Base-by-base conservation (phyloP, 1,140 invertebrate species). In the Drosophila ogumai region DNA sequence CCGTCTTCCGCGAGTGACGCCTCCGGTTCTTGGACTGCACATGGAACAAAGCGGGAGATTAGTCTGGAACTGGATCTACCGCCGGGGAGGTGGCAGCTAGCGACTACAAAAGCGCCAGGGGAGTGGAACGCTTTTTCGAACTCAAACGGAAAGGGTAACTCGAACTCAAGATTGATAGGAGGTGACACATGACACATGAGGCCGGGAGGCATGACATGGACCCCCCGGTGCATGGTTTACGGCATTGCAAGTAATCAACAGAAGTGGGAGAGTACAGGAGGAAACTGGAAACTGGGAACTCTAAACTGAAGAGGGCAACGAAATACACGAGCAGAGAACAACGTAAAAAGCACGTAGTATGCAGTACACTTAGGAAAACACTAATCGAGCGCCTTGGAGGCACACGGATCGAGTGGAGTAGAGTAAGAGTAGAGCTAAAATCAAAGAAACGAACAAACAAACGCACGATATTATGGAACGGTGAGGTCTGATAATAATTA, bases 391-490 rank as follows among this genome's bases (percentile, higher is more conserved):
- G 28, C 44, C 36, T 25, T n/a, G 41, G 12, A 46, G 32, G 40
- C 46, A 36, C 40, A 43, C 36, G 54, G 34, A 61, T 25, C 44
- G 22, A 65, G 54, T 32, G 43, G 56, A 40, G 68, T 34, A 74
- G 47, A 69, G 50, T 80, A 59, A 86, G 63, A 82, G 82, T 55
- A 86, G 85, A 90, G 80, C 85, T 84, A 88, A 78, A 87, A 88
- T 88, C 85, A 88, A 88, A 73, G 75, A 86, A 91, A 86, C 75
- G 79, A 90, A 91, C 81, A 91, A 91, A 88, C 81, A 92, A 93
- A 93, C 93, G 93, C 93, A 94, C 94, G 91, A 94, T 94, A 93
- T 94, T 94, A 86, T 94, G 94, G 92, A 94, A 94, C 65, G 94
- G 94, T 81, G 94, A 94, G 90, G 92, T 86, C 79, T 92, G 90